phyloP scores from a whole-genome alignment of 2,113 vertebrate species.

The Chloropsis cyanopogon region DNA sequence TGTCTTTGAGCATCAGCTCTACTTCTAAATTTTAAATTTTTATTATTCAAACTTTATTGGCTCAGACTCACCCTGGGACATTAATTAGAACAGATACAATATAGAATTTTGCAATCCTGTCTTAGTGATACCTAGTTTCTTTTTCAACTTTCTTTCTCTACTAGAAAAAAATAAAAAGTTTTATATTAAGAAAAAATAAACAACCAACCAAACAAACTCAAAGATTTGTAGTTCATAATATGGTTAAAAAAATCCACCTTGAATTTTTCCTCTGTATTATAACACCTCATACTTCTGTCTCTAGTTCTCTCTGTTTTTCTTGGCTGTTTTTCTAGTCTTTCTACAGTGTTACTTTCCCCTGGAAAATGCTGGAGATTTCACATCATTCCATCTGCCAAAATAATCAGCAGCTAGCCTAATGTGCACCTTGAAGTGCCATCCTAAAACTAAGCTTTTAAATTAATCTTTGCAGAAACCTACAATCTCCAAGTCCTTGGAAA shows the following conservation, averaged over 20 bases:
- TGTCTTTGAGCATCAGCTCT: background rate
- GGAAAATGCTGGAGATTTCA: background rate
- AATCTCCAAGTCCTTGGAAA: background rate
- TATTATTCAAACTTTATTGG: background rate
- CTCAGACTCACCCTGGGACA: background rate
- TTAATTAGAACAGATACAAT: background rate
- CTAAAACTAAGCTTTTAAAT: background rate
- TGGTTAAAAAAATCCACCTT: background rate
- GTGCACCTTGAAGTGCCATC: background rate
- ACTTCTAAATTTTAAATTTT: background rate
- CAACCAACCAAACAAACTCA: background rate
- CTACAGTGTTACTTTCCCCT: background rate
- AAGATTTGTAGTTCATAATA: background rate
- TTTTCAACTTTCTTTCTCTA: background rate
- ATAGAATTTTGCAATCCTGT: background rate
- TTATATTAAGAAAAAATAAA: background rate
- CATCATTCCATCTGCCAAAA: background rate
- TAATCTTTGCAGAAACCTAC: background rate
- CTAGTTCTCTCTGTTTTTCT: background rate
- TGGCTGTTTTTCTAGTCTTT: background rate
- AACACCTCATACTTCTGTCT: background rate
- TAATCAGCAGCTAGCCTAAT: background rate
- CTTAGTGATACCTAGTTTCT: background rate
- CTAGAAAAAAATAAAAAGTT: background rate
- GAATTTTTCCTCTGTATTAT: background rate